These are phyloP conservation scores for Tuberolachnus salignus DNA, from an alignment of 2,888 invertebrate genomes.

Conservation along the genomic window DNA sequence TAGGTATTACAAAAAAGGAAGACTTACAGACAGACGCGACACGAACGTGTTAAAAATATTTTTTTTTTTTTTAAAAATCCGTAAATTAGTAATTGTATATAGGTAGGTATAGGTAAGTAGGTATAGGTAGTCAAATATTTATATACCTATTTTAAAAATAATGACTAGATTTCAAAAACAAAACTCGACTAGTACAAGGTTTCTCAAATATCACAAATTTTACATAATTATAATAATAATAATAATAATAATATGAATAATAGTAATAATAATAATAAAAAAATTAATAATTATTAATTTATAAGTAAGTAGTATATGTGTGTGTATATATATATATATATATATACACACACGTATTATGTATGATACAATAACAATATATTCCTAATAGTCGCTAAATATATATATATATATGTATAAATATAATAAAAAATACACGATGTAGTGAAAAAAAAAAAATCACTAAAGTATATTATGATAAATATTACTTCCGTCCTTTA, in stretches of 20 bases:
- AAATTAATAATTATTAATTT: background rate
- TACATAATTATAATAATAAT: constrained; percentile 42
- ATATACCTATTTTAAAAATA: constrained; percentile 39
- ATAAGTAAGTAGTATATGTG: background rate
- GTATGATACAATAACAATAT: background rate
- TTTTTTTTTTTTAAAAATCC: constrained; percentile 35
- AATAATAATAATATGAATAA: constrained; percentile 30
- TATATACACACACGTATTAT: constrained; percentile 23
- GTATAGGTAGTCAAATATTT: constrained; percentile 34
- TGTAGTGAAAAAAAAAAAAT: too few relatives aligned
- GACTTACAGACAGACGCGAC: constrained; percentile 40
- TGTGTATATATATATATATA: background rate
- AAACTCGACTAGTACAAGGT: constrained; percentile 52
- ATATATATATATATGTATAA: background rate
- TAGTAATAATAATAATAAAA: constrained; percentile 2
- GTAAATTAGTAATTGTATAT: constrained; percentile 21
- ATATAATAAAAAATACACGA: background rate
- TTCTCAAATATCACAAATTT: constrained; percentile 54
- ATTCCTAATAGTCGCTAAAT: too few relatives aligned
- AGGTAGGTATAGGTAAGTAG: background rate
- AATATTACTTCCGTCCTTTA: constrained; percentile 16
- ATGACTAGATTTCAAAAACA: constrained; percentile 45
- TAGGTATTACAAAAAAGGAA: constrained; percentile 48
- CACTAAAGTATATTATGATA: too few relatives aligned
- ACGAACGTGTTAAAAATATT: constrained; percentile 38